A percentile compares a stretch with the other conserved stretches of the same genome.
Conservation (phyloP, 1,140 invertebrate species). For the Lepidurus couesii region DNA sequence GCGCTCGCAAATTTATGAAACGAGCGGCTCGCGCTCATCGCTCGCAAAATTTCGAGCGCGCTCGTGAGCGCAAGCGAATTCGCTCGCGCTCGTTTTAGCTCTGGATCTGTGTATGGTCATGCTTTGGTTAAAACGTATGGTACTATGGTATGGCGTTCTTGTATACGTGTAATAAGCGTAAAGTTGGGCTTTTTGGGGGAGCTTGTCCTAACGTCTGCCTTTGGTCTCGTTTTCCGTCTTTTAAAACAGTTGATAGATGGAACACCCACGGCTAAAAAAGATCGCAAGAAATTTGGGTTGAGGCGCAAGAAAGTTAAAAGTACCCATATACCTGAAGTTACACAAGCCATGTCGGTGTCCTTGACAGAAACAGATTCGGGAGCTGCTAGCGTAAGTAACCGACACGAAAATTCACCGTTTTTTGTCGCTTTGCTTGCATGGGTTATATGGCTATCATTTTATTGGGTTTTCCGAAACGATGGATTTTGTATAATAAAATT, state of each 20-base stretch:
- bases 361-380: conserved; percentile 32
- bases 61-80: too few relatives aligned
- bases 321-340: conserved; percentile 23
- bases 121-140: background rate
- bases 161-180: background rate
- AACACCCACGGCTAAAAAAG: conserved; percentile 60
- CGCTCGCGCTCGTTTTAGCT: too few relatives aligned
- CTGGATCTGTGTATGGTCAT: too few relatives aligned
- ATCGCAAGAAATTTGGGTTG: conserved; percentile 61
- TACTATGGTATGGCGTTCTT: background rate
- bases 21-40: too few relatives aligned
- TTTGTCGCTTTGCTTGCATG: conserved; percentile 19
- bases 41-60: too few relatives aligned
- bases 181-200: conserved; percentile 6
- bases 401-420: background rate
- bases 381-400: background rate
- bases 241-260: background rate
- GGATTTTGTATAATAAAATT: background rate
- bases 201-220: conserved; percentile 27
- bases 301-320: conserved; percentile 54
- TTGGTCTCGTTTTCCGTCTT: conserved; percentile 2
- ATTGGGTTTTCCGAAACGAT: background rate
- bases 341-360: conserved; percentile 28
- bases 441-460: background rate
- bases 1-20: too few relatives aligned